Base-by-base conservation (phyloP, 2,113 vertebrate genomes). In the Cacatua alba region DNA sequence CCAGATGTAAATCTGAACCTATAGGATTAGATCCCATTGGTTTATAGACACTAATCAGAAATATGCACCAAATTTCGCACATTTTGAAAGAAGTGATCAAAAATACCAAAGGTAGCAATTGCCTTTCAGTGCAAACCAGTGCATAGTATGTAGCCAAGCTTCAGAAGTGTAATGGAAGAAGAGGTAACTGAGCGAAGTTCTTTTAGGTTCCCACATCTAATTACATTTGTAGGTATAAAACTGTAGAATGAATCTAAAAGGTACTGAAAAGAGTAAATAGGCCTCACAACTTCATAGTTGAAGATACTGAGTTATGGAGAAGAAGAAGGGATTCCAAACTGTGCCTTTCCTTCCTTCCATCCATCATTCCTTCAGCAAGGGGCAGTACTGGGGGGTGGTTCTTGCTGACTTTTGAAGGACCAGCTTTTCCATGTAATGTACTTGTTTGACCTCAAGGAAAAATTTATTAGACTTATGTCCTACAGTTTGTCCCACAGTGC, bases 81-180 rank as follows among this genome's bases (percentile, higher is more conserved):
- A 14, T 63, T 57, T 62, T 51, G 31, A 81, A 43, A 67, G 14
- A 77, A 74, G 5, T 43, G 3, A 65, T 64, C 46, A 37, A 78
- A 94, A 84, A 71, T 65, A 55, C 6, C 28, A 6, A 68, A 53
- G 10, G n/a, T n/a, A 63, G 10, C 31, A 29, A 35, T 79, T 79
- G 28, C 48, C 39, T 77, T 80, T 76, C 44, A 35, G 67, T 51
- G 21, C 33, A 75, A 81, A 62, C 1, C 33, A 41, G 10, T 11
- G 14, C 0, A 0, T 4, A 25, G 10, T 23, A 17, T 11, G 24
- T 17, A 53, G 52, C 14, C 53, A 41, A 39, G n/a, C 7, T 72
- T 46, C 10, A 24, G 39, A 41, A 29, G 4, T 7, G 6, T 39
- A 35, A 64, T 31, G 16, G 53, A 74, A 65, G 29, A 28, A 57